Base-by-base conservation (phyloP, 2,888 invertebrate species). In the Phyto melanocephala region DNA sequence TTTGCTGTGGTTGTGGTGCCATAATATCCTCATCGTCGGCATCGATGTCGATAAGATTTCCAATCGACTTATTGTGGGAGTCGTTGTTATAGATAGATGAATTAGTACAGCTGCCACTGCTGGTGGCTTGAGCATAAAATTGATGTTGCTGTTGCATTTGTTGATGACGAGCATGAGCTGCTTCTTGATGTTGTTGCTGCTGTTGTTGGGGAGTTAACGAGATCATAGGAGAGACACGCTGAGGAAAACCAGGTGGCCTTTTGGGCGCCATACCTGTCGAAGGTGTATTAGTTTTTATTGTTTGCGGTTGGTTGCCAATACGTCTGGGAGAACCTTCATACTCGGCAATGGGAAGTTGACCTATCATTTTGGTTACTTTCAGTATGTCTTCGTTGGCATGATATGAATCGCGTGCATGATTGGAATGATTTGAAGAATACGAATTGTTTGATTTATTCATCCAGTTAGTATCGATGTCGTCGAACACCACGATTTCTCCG, bases 251-350 rank as follows among this genome's bases (percentile, higher is more conserved):
- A 42, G 90, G 90, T 15, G 97, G 96, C 86, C 96, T 92, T 37
- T 96, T 96, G 80, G 95, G 94, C 87, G 94, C 93, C 75, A 93
- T 81, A 56, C 63, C 56, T n/a, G 79, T 7, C n/a, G 50, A n/a
- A 8, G 78, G 28, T 42, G 50, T 56, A 24, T 72, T 76, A 15
- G 17, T 37, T 71, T 52, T 71, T 20, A 79, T 33, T 37, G 40
- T 5, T 52, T 52, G 60, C 42, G 62, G 68, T 72, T 79, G 79
- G 68, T 80, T 93, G 4, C 97, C 97, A 89, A 97, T 97, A 86
- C 97, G 93, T 86, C 97, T 92, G 15, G 97, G 97, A 50, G 97
- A 97, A 15, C 96, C 97, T 86, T 97, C 97, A 89, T 98, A 98
- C 88, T 97, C 96, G 20, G 97, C 97, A 86, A 98, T 97, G n/a